A percentile compares a stretch with the other conserved stretches of the same genome.
phyloP scores from a whole-genome alignment of 2,888 invertebrate species.

The Phytoseiulus persimilis region DNA sequence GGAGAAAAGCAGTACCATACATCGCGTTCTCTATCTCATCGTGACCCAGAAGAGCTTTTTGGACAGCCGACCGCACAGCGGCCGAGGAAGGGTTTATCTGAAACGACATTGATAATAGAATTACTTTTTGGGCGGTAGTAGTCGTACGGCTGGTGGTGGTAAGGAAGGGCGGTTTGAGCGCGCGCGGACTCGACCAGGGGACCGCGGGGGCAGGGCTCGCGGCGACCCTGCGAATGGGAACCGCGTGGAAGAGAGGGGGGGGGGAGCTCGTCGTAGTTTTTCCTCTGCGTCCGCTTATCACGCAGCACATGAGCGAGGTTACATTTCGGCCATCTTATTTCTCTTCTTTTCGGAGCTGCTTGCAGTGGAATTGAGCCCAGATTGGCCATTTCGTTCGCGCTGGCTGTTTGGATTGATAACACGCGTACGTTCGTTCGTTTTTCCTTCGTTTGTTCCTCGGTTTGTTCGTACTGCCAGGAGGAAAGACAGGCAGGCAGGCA shows the following conservation, averaged over 20 bases:
- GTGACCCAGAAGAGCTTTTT: slow-evolving; percentile 5
- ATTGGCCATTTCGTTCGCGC: background rate
- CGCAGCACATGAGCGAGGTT: background rate
- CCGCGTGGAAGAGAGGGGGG: background rate
- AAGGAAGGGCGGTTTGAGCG: background rate
- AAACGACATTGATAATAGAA: slow-evolving; percentile 39
- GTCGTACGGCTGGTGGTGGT: background rate
- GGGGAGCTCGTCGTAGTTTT: background rate
- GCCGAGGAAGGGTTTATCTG: slow-evolving; percentile 36
- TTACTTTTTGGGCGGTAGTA: slow-evolving; percentile 31
- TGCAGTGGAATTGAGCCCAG: background rate
- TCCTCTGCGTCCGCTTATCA: background rate
- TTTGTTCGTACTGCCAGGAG: background rate
- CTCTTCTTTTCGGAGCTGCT: background rate
- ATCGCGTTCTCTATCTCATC: slow-evolving; percentile 5
- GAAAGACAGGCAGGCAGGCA: background rate
- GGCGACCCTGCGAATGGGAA: background rate
- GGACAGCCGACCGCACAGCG: background rate
- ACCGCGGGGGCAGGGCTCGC: background rate
- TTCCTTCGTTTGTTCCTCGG: background rate
- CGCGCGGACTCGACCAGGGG: background rate
- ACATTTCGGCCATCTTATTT: slow-evolving; percentile 5
- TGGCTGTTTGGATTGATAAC: background rate
- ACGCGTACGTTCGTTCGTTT: background rate
- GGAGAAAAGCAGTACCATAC: background rate